Evolutionary conservation across 2,113 vertebrate species (phyloP), one percentile per base, ranked within the genome.

Genomic region (Dissostichus mawsoni): DNA sequence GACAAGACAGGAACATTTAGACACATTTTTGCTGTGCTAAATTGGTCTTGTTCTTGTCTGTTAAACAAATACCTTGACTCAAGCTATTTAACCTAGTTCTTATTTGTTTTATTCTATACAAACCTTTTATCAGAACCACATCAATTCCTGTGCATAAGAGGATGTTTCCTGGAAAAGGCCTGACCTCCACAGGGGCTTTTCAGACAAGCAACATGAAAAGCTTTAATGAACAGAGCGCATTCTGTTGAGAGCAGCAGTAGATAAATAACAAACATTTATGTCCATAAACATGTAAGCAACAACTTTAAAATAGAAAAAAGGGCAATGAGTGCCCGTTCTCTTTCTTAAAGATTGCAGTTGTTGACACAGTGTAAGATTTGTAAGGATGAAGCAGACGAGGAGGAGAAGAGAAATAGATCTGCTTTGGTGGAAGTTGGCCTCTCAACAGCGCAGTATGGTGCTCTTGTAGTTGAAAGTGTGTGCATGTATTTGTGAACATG

Each of bases 371-470:
- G 67, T 63, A 67, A 20, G 66, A 74, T 71, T 52, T 47, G 69
- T 51, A 72, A 77, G 50, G 47, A 76, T 72, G 81, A 75, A 72
- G 69, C 70, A 70, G 62, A 69, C 29, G 80, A 57, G 70, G 76
- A 76, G 36, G 58, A 74, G 69, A 64, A 57, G 70, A 87, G 80
- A 71, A 80, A 83, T 63, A 77, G 59, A 90, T 79, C 71, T 77
- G 75, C 57, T 81, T 87, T 84, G 72, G 79, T 82, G 70, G 80
- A 69, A 69, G 74, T 65, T 75, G 82, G 78, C 69, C 84, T 88
- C 82, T 86, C 76, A 74, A 68, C 55, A 67, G 70, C 79, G 80
- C 89, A 89, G 89, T 69, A 59, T 79, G 87, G 64, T 62, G 73
- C 85, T 57, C 72, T 67, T 78, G 73, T 69, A 85, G 20, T 79